Conservation (phyloP, 2,888 invertebrate genomes). For the Platerodrilus igneus region DNA sequence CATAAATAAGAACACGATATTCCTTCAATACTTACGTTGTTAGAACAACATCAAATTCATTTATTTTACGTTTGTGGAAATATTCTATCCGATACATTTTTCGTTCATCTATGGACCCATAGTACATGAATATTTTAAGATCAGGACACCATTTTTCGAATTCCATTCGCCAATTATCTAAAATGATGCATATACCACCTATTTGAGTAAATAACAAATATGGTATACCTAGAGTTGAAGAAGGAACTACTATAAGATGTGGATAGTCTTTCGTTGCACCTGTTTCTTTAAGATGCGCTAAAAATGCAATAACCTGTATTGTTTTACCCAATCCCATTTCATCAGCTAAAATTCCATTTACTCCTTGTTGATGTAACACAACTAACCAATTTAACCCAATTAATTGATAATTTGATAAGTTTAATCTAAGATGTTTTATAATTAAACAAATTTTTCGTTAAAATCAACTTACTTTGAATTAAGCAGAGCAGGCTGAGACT, state of each 20-base stretch:
- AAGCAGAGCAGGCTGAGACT: conserved; percentile 68
- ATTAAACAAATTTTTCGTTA: background rate
- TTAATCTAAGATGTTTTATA: conserved; percentile 62
- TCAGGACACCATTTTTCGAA: conserved; percentile 74
- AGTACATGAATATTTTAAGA: conserved; percentile 79
- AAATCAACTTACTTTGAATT: conserved; percentile 52
- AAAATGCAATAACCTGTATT: conserved; percentile 87
- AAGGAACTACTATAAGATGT: conserved; percentile 92
- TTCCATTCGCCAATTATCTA: conserved; percentile 83
- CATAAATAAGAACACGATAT: conserved; percentile 6
- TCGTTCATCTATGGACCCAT: conserved; percentile 82
- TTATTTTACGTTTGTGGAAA: conserved; percentile 61
- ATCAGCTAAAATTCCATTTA: conserved; percentile 94
- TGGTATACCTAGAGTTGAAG: conserved; percentile 86
- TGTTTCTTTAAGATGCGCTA: conserved; percentile 82
- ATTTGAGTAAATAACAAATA: conserved; percentile 3
- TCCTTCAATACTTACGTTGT: conserved; percentile 68
- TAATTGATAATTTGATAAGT: conserved; percentile 83
- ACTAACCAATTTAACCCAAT: conserved; percentile 91
- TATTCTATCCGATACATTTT: conserved; percentile 71
- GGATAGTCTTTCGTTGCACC: conserved; percentile 59
- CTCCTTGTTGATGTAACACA: conserved; percentile 79
- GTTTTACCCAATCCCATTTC: conserved; percentile 98
- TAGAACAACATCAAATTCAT: conserved; percentile 75
- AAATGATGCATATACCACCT: conserved; percentile 8